Conservation (phyloP, 2,113 vertebrate genomes). For the Hyperoodon ampullatus region DNA sequence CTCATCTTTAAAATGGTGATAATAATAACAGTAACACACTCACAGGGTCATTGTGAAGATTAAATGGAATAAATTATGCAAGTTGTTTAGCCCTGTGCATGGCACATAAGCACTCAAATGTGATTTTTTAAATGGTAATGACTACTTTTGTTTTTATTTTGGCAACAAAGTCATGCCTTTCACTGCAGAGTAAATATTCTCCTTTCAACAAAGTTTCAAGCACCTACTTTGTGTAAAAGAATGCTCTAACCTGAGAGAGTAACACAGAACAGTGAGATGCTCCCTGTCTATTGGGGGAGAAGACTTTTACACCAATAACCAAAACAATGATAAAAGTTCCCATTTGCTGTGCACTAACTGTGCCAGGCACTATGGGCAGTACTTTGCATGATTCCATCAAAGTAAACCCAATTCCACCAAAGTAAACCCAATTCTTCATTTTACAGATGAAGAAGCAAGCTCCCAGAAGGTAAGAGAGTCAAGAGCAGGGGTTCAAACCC, state of each 20-base stretch:
- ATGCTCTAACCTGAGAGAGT: not conserved
- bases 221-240: not conserved
- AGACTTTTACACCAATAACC: not conserved
- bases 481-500: not conserved
- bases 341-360: not conserved
- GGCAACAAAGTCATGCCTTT: not conserved
- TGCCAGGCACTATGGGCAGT: not conserved
- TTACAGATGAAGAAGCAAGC: conserved; percentile 4
- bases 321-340: not conserved
- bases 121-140: not conserved
- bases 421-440: not conserved
- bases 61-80: not conserved
- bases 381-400: not conserved
- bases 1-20: not conserved
- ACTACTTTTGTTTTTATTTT: conserved; percentile 4
- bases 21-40: not conserved
- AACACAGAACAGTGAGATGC: not conserved
- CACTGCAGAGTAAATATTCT: not conserved
- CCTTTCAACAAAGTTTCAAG: not conserved
- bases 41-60: not conserved
- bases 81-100: not conserved
- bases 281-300: not conserved
- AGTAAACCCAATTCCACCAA: not conserved
- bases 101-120: not conserved
- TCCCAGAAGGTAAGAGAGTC: not conserved